These are phyloP conservation scores for Trogon surrucura DNA, from an alignment of 2,113 vertebrate species.

Conservation along the genomic window DNA sequence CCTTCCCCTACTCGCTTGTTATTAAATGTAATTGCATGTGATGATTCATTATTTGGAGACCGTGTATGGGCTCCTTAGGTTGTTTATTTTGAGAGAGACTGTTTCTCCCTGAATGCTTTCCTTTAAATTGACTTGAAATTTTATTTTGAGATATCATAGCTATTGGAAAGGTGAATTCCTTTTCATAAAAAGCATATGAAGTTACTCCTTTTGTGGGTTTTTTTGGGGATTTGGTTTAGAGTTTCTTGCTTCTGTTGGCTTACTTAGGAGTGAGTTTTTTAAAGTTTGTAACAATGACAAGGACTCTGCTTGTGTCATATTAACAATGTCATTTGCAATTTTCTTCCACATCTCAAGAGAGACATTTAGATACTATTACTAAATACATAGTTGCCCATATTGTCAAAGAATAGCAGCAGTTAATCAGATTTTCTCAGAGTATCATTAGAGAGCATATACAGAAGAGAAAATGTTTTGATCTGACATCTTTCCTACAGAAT, in stretches of 20 bases:
- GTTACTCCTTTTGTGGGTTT: background rate
- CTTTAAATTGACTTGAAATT: background rate
- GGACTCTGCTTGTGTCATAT: background rate
- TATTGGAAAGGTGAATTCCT: background rate
- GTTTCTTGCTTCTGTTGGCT: background rate
- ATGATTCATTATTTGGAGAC: background rate
- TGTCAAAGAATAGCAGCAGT: background rate
- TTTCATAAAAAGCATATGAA: background rate
- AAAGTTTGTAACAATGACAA: background rate
- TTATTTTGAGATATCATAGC: background rate
- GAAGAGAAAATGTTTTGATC: background rate
- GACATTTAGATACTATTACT: background rate
- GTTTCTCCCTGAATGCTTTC: background rate
- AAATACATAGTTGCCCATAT: background rate
- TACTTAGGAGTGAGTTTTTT: background rate
- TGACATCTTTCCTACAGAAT: background rate
- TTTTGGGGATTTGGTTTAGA: background rate
- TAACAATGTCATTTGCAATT: background rate
- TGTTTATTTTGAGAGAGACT: background rate
- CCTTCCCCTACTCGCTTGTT: accelerated
- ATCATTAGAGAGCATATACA: background rate
- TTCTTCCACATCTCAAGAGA: background rate
- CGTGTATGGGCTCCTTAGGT: background rate
- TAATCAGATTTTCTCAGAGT: background rate
- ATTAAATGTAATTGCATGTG: background rate